phyloP scores from a whole-genome alignment of 2,797 vertebrate species.

The Chelmon rostratus region DNA sequence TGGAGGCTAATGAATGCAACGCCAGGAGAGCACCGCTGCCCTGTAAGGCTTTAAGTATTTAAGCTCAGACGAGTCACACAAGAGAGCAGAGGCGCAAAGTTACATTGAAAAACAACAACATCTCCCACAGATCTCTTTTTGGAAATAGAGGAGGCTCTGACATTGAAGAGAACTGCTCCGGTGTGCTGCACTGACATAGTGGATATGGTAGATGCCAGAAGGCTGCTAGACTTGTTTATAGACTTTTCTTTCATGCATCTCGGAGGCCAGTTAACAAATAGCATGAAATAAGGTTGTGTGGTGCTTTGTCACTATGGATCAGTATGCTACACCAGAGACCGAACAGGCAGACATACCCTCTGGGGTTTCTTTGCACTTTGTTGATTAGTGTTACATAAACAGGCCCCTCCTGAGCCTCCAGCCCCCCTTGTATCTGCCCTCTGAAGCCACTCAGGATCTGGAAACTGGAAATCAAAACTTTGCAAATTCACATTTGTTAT shows the following conservation, averaged over 20 bases:
- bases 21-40: conserved; percentile 6
- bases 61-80: conserved; percentile 43
- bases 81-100: conserved; percentile 14
- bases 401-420: conserved; percentile 28
- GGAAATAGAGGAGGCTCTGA: not conserved
- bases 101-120: conserved; percentile 11
- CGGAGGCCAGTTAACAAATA: not conserved
- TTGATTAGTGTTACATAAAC: conserved; percentile 58
- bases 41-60: conserved; percentile 29
- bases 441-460: conserved; percentile 17
- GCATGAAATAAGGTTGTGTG: conserved; percentile 22
- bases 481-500: conserved; percentile 35
- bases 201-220: not conserved
- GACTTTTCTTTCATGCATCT: not conserved
- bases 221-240: not conserved
- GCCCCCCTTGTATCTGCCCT: conserved; percentile 1
- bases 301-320: conserved; percentile 43
- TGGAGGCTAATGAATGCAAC: conserved; percentile 60
- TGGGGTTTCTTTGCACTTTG: conserved; percentile 58
- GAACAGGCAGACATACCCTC: conserved; percentile 11
- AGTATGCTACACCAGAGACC: conserved; percentile 42
- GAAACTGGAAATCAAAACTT: conserved; percentile 42
- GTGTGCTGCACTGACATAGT: not conserved
- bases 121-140: conserved; percentile 1
- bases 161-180: not conserved